Base-by-base conservation (phyloP, 1,140 invertebrate species). In the Apocrypta bakeri region DNA sequence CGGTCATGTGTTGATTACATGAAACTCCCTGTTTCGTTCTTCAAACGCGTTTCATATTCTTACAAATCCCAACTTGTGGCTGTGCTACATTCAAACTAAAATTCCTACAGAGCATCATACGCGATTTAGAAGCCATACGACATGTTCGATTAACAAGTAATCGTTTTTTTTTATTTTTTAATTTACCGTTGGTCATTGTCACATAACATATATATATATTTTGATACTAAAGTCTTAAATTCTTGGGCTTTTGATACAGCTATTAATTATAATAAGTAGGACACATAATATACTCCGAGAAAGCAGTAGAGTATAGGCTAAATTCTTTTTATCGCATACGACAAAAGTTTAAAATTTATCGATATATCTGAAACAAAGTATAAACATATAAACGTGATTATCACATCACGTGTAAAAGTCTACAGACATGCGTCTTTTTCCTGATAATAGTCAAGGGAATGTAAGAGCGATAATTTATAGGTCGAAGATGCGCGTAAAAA, bases 171-270 rank as follows among this genome's bases (percentile, higher is more conserved):
- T 48, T 17, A 12, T 2, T n/a, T 3, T 56, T 56, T n/a, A 2
- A 56, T n/a, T 56, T 17, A 21, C 48, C n/a, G 48, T 21, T 56
- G 48, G n/a, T 56, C 48, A 4, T 21, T n/a, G 21, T 56, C 14
- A 17, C 33, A 37, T 37, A n/a, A 37, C 33, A 37, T 37, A 37
- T 64, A 64, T 7, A 12, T 64, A 6, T 64, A 12, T 64, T 17
- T 69, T 17, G 27, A 71, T 71, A 31, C 1, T 29, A 17, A 71
- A 71, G 68, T 71, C 68, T 71, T 71, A n/a, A 21, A 33, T 31
- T 71, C 68, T 71, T 71, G 7, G 17, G 31, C 21, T 71, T 71
- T 71, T 4, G 25, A 66, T 9, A 63, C 27, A 6, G 48, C 48
- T 56, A 48, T 17, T 48, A 56, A 21, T 56, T 56, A 21, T 56